Evolutionary conservation across 1,140 invertebrate species (phyloP).

Genomic region (Leptoteleia sp.): DNA sequence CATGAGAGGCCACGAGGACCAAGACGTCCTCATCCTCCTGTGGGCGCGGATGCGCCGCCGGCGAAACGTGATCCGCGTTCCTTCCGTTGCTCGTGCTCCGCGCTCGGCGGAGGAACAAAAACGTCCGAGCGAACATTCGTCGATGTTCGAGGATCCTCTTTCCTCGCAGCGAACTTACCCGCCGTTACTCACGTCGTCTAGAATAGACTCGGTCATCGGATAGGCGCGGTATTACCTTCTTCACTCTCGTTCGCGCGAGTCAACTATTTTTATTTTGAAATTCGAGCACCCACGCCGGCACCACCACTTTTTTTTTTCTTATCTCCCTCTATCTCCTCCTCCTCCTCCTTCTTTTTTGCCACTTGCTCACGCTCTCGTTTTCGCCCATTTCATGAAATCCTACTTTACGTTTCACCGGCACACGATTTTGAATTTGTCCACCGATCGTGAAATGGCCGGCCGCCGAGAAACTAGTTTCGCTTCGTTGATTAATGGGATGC

Average conservation of each 20-base stretch:
- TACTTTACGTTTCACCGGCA: constrained; percentile 14
- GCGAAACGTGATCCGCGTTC: constrained; percentile 66
- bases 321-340: too few species aligned
- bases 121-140: constrained; percentile 63
- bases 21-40: constrained; percentile 48
- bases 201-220: constrained; percentile 65
- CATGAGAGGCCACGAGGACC: constrained; percentile 35
- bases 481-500: constrained; percentile 24
- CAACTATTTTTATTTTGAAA: constrained; percentile 63
- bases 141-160: constrained; percentile 66
- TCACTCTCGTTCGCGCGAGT: constrained; percentile 32
- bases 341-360: too few species aligned
- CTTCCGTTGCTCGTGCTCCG: constrained; percentile 58
- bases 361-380: constrained; percentile 32
- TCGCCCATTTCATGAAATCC: constrained; percentile 31
- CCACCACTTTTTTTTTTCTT: too few species aligned
- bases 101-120: constrained; percentile 58
- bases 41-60: constrained; percentile 60
- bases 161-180: constrained; percentile 49
- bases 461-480: constrained; percentile 25
- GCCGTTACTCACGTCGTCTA: constrained; percentile 64
- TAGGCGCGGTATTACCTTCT: constrained; percentile 50
- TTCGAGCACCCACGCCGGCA: constrained; percentile 28
- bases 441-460: neutral
- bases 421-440: constrained; percentile 13